Evolutionary conservation across 2,797 vertebrate species (phyloP), one percentile per base, ranked within the genome.

Genomic region (Enteromius thamalakanensis): DNA sequence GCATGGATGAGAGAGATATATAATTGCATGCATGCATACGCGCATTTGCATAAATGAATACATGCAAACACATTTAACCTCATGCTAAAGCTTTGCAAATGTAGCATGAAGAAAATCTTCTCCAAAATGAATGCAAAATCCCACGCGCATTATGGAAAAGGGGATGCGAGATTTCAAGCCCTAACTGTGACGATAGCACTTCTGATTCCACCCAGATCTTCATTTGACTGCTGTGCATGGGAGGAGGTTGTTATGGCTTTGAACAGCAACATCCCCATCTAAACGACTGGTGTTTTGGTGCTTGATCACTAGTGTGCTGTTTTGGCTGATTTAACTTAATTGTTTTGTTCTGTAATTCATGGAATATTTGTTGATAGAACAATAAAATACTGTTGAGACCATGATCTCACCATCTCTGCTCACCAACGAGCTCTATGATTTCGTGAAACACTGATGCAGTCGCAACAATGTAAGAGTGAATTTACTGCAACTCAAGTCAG

Each of bases 11-110:
- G 40, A 68, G 17, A 51, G n/a, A 69, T 47, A 60, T 77, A 68
- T 77, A 51, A 74, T 69, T 80, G 71, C 45, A 47, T 23, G 71
- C 76, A 69, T 70, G 49, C 60, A 79, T 74, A 62, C 3, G 8
- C 6, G 15, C 62, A 83, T 69, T 72, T 68, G 64, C 81, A 83
- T 83, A 77, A 78, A 70, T 60, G 21, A 60, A 62, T 49, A 62
- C 64, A 62, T 26, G 19, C 23, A 32, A 69, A 60, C 40, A 26
- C 51, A 47, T 77, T 83, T 37, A 58, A 60, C 34, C 21, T 76
- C 9, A 68, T 69, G 72, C 64, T 45, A n/a, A 69, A 34, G 81
- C 47, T 69, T 60, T n/a, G 14, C 29, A 77, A 78, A 77, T 70
- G 75, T 34, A 49, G 23, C 29, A 68, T 79, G 51, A 51, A 17